Base-by-base conservation (phyloP, 2,888 invertebrate species). In the Pandemis corylana region DNA sequence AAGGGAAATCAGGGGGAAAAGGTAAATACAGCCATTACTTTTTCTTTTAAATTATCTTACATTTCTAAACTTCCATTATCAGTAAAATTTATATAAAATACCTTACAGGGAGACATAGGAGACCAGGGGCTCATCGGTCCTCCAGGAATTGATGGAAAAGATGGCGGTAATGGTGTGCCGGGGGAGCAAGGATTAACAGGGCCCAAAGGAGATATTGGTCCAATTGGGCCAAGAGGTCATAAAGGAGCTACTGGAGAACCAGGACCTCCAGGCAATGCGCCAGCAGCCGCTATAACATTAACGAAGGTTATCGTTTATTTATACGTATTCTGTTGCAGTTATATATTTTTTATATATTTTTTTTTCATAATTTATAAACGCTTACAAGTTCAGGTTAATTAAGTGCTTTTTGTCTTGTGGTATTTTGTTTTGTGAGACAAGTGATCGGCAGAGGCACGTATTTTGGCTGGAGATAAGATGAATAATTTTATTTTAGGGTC, bases 121-220 rank as follows among this genome's bases (percentile, higher is more conserved):
- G 96, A 97, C 6, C 91, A 96, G 75, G 97, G 97, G 20, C 84
- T 90, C 56, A 95, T 95, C 1, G 97, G 97, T 5, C 87, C 90
- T 13, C 71, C 75, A 46, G 93, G 93, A 12, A 68, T 66, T 9
- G 76, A 79, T 0, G 93, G 92, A 0, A 76, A 72, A 41, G 80
- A 87, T 75, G 93, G 93, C 36, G 91, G 94, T 9, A 89, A 93
- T 59, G 98, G 98, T 69, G 83, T 88, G 0, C 94, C 94, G 53
- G 98, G 98, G 36, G 79, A 85, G 0, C 95, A 95, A 85, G 97
- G 97, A 62, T 92, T 94, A n/a, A 95, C 95, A 82, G 96, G 96
- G 2, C 86, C 88, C 3, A 95, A 94, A 82, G 96, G 96, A 77
- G 95, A 95, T 4, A 89, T 75, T 0, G 81, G 81, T 7, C 76